Percentiles rank a stretch among this genome's conserved stretches.
Conservation (phyloP, 1,140 invertebrate genomes). For the Holcopasites calliopsidis region DNA sequence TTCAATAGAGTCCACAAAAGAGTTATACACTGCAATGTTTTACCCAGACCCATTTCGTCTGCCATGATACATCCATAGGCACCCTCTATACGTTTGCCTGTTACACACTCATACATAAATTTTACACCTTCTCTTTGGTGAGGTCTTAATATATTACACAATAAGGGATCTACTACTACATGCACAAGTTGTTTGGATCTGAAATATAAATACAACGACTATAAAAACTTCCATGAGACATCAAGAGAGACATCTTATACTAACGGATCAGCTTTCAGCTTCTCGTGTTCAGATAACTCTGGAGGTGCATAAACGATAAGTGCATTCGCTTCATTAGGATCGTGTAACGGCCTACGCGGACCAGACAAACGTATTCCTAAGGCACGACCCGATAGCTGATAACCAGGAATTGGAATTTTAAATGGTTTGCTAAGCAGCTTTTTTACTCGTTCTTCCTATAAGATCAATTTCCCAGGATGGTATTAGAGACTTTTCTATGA, state of each 20-base stretch:
- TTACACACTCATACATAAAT: conserved; percentile 99
- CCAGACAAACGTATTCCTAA: conserved; percentile 87
- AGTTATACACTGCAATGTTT: conserved; percentile 99
- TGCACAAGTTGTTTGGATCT: conserved; percentile 73
- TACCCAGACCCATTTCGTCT: conserved; percentile 98
- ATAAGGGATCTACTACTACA: conserved; percentile 90
- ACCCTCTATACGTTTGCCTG: conserved; percentile 92
- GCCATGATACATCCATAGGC: conserved; percentile 99
- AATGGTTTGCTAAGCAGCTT: conserved; percentile 94
- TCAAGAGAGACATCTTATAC: conserved; percentile 44
- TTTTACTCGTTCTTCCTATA: conserved; percentile 89
- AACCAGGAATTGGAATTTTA: conserved; percentile 96
- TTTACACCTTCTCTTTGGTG: conserved; percentile 99
- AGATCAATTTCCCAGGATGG: neutral
- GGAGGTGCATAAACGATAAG: conserved; percentile 94
- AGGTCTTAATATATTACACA: conserved; percentile 94
- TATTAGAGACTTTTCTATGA: too few species aligned
- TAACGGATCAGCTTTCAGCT: conserved; percentile 87
- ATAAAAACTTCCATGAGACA: conserved; percentile 5
- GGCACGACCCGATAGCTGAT: conserved; percentile 86
- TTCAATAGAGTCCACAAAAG: conserved; percentile 96
- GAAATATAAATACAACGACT: conserved; percentile 36
- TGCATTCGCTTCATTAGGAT: conserved; percentile 96
- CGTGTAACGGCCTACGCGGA: conserved; percentile 89
- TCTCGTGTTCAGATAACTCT: conserved; percentile 90